Conservation (phyloP, 2,888 invertebrate genomes). For the Cephus runcator region DNA sequence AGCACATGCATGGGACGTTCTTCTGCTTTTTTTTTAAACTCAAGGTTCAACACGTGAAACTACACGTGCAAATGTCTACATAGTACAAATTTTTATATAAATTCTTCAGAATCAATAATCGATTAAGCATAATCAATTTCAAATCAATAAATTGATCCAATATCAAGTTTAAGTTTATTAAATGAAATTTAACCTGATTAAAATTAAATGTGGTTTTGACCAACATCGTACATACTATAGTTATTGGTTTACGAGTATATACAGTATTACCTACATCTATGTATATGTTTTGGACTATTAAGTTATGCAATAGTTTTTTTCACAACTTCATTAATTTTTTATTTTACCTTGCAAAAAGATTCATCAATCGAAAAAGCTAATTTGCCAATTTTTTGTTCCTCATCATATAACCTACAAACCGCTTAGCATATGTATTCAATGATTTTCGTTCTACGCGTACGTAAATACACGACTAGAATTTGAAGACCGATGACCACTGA, state of each 20-base stretch:
- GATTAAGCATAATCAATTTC: background rate
- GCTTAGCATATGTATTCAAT: background rate
- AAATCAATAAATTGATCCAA: background rate
- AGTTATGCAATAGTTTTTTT: background rate
- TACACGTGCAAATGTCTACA: background rate
- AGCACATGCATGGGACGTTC: background rate
- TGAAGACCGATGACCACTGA: background rate
- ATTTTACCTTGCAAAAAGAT: background rate
- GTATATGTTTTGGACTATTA: background rate
- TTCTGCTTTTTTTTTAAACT: background rate
- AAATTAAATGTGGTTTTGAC: background rate
- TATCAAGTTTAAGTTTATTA: background rate
- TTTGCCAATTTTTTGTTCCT: background rate
- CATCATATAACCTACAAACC: background rate
- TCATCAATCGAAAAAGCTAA: background rate
- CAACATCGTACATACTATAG: background rate
- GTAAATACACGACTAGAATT: background rate
- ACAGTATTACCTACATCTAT: background rate
- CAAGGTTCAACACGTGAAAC: background rate
- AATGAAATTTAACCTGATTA: too few relatives aligned
- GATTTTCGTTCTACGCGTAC: background rate
- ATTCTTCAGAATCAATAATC: background rate
- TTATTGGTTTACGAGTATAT: background rate
- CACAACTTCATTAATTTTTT: background rate
- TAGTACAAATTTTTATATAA: background rate